Conservation (phyloP, 2,113 vertebrate species). For the Callaeas wilsoni region DNA sequence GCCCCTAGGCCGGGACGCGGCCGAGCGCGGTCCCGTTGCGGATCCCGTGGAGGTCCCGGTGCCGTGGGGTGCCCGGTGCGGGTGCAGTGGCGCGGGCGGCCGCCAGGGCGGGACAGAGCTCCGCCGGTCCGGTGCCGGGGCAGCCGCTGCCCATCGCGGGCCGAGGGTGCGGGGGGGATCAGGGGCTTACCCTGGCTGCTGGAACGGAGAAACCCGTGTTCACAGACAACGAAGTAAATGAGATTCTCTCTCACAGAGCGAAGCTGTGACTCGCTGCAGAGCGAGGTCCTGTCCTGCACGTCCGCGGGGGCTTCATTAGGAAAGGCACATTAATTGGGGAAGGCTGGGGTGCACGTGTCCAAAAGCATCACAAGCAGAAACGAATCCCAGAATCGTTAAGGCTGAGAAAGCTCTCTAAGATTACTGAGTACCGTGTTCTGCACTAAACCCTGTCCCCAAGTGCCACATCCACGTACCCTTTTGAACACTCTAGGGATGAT, state of each 20-base stretch:
- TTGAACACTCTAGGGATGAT: fast-evolving
- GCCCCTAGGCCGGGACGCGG: fast-evolving
- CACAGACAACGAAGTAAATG: fast-evolving
- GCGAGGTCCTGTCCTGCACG: background rate
- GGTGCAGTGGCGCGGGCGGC: background rate
- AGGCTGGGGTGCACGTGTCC: background rate
- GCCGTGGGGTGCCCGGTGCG: too few species aligned
- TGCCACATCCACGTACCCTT: background rate
- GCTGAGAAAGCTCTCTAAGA: background rate
- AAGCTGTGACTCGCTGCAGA: background rate
- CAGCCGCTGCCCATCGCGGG: background rate
- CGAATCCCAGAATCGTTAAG: background rate
- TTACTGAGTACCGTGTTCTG: fast-evolving
- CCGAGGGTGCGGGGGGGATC: background rate
- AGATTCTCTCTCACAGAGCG: background rate
- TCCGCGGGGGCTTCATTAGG: background rate
- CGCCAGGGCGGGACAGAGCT: slow-evolving; percentile 42
- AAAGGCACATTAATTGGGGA: background rate
- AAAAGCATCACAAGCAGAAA: background rate
- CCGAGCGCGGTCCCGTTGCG: background rate
- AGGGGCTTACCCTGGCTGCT: fast-evolving
- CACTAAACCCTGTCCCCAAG: background rate
- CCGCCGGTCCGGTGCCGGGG: background rate
- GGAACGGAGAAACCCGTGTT: fast-evolving
- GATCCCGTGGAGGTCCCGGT: too few species aligned